Base-by-base conservation (phyloP, 2,888 invertebrate species). In the Noctua pronuba region DNA sequence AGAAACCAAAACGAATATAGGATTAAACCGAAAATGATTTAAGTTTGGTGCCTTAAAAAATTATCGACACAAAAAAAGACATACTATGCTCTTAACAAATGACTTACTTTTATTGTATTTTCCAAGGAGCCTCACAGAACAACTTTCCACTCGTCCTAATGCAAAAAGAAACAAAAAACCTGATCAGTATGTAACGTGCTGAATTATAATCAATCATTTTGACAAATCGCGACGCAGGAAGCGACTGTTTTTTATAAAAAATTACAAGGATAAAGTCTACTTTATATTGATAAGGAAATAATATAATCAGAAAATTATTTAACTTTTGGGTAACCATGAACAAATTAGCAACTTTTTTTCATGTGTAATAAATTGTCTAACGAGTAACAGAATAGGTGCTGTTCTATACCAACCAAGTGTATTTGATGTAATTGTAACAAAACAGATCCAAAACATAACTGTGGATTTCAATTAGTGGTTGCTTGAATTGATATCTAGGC, bases 191-290 rank as follows among this genome's bases (percentile, higher is more conserved):
- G 71, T 69, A 72, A 65, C 35, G 67, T 58, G 67, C 16, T 62
- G 28, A 83, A n/a, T n/a, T 85, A 81, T 31, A 72, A 87, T 87
- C 88, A 87, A 87, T 87, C 87, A 87, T 82, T 78, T 77, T 86
- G 86, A 84, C 79, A 78, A 86, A 84, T 79, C 41, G 55, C 68
- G 49, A n/a, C 62, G 49, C 38, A 46, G 41, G 31, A n/a, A 71
- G 38, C 8, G 8, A 49, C 18, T 55, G 46, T 62, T 72, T 73
- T 75, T 75, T n/a, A 6, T 60, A 74, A 73, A 82, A 73, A 60
- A 70, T 66, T 31, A 24, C 41, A 66, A 67, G 73, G 58, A 62
- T 35, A 58, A 81, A 67, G 62, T 62, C 60, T 41, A 71, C 60
- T 55, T 7, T 35, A n/a, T 80, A 69, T 69, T 80, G 68, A 80